Conservation (phyloP, 1,140 invertebrate species). For the Probaryconus sp. region DNA sequence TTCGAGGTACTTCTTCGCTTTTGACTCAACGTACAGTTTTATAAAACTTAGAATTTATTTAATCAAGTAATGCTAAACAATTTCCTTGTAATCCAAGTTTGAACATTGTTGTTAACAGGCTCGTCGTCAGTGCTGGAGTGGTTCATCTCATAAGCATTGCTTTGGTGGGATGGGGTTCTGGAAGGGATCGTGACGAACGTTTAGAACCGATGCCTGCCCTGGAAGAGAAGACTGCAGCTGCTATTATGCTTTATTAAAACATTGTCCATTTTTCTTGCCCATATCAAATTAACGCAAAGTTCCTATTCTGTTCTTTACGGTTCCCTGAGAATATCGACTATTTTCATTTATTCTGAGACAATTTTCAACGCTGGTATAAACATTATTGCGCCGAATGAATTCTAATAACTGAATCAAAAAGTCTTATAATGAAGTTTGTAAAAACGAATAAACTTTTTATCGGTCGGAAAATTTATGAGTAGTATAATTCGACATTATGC, state of each 20-base stretch:
- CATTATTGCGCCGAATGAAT: too few species aligned
- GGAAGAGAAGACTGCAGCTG: slow-evolving; percentile 89
- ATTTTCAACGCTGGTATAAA: slow-evolving; percentile 8
- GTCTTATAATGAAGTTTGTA: too few species aligned
- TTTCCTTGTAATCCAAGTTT: too few species aligned
- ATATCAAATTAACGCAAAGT: slow-evolving; percentile 47
- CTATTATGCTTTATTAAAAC: slow-evolving; percentile 88
- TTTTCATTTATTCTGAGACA: neutral
- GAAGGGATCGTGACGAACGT: slow-evolving; percentile 82
- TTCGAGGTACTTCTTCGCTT: too few species aligned
- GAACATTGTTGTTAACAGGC: too few species aligned
- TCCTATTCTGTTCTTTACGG: slow-evolving; percentile 46
- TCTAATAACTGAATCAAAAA: too few species aligned
- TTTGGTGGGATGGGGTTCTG: slow-evolving; percentile 85
- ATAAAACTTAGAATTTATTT: too few species aligned
- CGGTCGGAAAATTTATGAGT: neutral
- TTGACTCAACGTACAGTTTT: too few species aligned
- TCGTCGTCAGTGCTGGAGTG: slow-evolving; percentile 85
- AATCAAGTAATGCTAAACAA: too few species aligned
- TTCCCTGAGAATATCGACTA: too few species aligned
- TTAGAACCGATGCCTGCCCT: slow-evolving; percentile 82
- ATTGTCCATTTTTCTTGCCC: slow-evolving; percentile 35
- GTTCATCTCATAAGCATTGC: slow-evolving; percentile 87
- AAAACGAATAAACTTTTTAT: slow-evolving; percentile 5
- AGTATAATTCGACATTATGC: slow-evolving; percentile 14